Evolutionary conservation across 1,140 invertebrate genomes (phyloP), one percentile per base, ranked within the genome.

Genomic region (Drosophila albomicans): DNA sequence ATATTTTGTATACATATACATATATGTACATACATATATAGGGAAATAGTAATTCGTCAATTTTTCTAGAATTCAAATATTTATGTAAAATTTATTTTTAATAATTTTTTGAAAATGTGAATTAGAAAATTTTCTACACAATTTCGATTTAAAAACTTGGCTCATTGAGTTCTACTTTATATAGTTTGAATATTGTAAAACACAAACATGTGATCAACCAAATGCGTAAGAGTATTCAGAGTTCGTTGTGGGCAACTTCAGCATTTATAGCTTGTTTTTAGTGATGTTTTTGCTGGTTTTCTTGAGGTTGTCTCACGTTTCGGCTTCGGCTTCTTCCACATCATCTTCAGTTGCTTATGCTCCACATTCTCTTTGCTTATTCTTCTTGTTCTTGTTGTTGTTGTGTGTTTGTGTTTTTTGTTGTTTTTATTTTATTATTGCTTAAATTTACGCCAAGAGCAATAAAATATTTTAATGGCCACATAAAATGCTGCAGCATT

Each of bases 401-500:
- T 58, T 70, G 45, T 35, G 59, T 5, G 38, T 49, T 41, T 41
- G 30, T 58, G 67, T 68, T 72, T 38, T 7, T 38, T 38, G 6
- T 38, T 48, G 49, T 57, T 48, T 77, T 67, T 82, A 79, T 88
- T 88, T 88, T 88, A 88, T 88, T 88, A 82, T 88, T 73, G 84
- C 84, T 88, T 81, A 81, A 88, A 84, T 88, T 85, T 89, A 89
- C 84, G 85, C 85, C 75, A 89, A 75, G 69, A 89, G 81, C 85
- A 89, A 89, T 89, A 89, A 89, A 88, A 88, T 89, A 89, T 85
- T 89, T 89, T 89, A 89, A 89, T 89, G 85, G 85, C 85, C 78
- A 78, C 85, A 89, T 89, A 89, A 89, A 89, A 89, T 74, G 85
- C 85, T 89, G 85, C 85, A 85, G 85, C 85, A 89, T 89, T 87